Evolutionary conservation across 2,113 vertebrate genomes (phyloP).

Genomic region (Mastomys natalensis): DNA sequence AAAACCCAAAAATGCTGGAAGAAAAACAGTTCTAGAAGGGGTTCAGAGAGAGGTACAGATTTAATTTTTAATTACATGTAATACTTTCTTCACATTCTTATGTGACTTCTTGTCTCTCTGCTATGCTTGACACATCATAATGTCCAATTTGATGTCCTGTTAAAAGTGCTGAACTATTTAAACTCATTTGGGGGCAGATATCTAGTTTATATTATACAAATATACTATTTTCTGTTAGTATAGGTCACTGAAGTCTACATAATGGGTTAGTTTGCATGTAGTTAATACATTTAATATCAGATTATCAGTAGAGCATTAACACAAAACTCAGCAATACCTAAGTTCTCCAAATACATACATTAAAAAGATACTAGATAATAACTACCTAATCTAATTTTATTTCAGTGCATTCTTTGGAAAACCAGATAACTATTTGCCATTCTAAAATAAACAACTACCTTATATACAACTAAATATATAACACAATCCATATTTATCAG

Average conservation of each 20-base stretch:
- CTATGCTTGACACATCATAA: constrained; percentile 63
- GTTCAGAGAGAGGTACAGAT: constrained; percentile 59
- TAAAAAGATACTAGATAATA: constrained; percentile 54
- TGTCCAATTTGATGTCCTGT: constrained; percentile 14
- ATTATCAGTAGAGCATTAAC: constrained; percentile 91
- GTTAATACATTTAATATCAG: constrained; percentile 82
- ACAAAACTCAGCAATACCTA: constrained; percentile 76
- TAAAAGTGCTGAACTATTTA: constrained; percentile 72
- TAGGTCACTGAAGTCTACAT: constrained; percentile 81
- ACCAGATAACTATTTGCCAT: not conserved
- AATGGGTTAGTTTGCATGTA: constrained; percentile 83
- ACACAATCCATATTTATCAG: not conserved
- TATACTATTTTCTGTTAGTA: not conserved
- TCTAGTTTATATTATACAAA: not conserved
- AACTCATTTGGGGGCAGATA: constrained; percentile 71
- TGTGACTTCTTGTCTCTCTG: constrained; percentile 24
- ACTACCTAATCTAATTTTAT: not conserved
- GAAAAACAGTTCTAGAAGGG: constrained; percentile 67
- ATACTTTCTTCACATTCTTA: constrained; percentile 53
- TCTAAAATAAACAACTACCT: not conserved
- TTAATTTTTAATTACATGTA: constrained; percentile 55
- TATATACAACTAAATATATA: not conserved
- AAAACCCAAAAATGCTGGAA: constrained; percentile 38
- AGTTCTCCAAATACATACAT: constrained; percentile 75
- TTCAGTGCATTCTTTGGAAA: not conserved